Conservation (phyloP, 2,888 invertebrate genomes). For the Sarcophaga variegata region DNA sequence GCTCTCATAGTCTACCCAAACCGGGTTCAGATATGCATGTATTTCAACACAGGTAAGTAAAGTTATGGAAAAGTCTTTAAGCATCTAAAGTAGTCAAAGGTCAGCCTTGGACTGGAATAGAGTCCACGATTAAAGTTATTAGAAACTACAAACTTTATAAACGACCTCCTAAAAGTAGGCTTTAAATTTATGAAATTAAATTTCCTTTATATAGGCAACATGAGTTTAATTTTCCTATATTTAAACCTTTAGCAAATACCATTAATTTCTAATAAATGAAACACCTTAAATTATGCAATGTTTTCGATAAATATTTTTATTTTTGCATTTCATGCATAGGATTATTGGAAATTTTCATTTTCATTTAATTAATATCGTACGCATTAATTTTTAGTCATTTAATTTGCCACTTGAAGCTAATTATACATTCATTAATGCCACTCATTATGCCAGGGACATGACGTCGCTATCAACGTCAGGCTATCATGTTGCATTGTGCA, state of each 20-base stretch:
- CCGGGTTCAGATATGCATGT: slow-evolving; percentile 86
- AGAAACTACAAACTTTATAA: background rate
- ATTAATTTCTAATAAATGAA: background rate
- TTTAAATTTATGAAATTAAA: too few species aligned
- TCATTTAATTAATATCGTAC: background rate
- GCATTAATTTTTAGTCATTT: slow-evolving; percentile 40
- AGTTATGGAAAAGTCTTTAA: too few species aligned
- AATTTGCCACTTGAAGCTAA: slow-evolving; percentile 38
- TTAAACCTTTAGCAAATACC: too few species aligned
- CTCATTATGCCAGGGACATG: background rate
- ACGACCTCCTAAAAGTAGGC: background rate
- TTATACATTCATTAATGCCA: slow-evolving; percentile 46
- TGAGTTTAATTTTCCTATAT: too few species aligned
- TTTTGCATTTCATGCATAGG: background rate
- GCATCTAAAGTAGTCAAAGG: too few species aligned
- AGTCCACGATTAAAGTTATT: too few species aligned
- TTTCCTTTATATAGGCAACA: too few species aligned
- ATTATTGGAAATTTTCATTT: background rate
- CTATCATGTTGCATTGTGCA: background rate
- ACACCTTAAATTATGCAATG: slow-evolving; percentile 32
- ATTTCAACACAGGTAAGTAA: slow-evolving; percentile 84
- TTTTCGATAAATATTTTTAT: background rate
- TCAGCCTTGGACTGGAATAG: too few species aligned
- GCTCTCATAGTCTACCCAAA: slow-evolving; percentile 93
- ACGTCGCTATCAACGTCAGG: slow-evolving; percentile 7